Percentiles rank a stretch among this genome's conserved stretches.
These are phyloP conservation scores for Odontocerum albicorne DNA, from an alignment of 2,888 invertebrate species.

Conservation along the genomic window DNA sequence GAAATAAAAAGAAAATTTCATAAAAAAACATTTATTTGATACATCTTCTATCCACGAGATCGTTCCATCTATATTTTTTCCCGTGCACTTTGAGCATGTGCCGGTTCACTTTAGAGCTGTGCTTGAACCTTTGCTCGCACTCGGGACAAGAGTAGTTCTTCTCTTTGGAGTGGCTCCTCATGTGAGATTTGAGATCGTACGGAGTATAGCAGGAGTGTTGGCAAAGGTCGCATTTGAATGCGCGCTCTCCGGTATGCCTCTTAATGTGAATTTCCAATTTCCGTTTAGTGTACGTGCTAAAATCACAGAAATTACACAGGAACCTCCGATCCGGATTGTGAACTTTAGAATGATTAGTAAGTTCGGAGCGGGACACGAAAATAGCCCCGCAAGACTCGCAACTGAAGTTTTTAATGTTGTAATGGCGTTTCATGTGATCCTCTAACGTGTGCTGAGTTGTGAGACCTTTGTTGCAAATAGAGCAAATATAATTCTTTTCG, in stretches of 20 bases:
- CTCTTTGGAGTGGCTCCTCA: constrained; percentile 49
- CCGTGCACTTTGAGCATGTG: constrained; percentile 52
- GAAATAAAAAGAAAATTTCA: no score
- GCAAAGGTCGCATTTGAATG: constrained; percentile 48
- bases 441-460: constrained; percentile 49
- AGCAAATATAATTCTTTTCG: constrained; percentile 44
- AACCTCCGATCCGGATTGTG: constrained; percentile 45
- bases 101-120: constrained; percentile 52
- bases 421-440: constrained; percentile 50
- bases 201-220: constrained; percentile 46
- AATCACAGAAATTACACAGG: constrained; percentile 51
- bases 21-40: constrained; percentile 38
- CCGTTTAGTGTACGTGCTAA: constrained; percentile 48
- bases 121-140: constrained; percentile 49
- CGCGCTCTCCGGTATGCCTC: constrained; percentile 52
- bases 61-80: constrained; percentile 49
- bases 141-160: constrained; percentile 50
- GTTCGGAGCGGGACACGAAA: constrained; percentile 52
- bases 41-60: constrained; percentile 39
- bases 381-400: constrained; percentile 55
- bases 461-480: constrained; percentile 48
- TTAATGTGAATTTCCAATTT: constrained; percentile 48
- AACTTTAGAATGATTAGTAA: constrained; percentile 49
- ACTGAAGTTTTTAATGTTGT: constrained; percentile 50
- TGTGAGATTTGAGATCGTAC: constrained; percentile 48